A percentile compares a stretch with the other conserved stretches of the same genome.
phyloP scores from a whole-genome alignment of 2,888 invertebrate genomes.

The Spisula solida region DNA sequence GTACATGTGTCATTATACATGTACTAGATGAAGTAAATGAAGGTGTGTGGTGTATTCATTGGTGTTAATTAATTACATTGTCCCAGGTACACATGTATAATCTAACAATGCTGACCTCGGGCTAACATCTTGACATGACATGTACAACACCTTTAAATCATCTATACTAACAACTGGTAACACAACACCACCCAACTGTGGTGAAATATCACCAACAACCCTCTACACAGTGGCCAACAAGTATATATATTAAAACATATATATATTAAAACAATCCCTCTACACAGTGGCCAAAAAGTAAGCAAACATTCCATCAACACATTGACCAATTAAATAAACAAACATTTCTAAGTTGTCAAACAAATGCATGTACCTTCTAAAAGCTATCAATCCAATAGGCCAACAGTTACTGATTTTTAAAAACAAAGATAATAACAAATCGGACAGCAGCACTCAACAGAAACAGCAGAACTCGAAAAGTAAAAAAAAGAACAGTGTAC shows the following conservation, averaged over 20 bases:
- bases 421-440: not conserved
- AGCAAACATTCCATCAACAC: no score
- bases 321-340: no score
- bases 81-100: not conserved
- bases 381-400: not conserved
- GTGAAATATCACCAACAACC: not conserved
- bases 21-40: not conserved
- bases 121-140: conserved; percentile 21
- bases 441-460: no score
- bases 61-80: conserved; percentile 24
- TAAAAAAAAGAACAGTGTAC: no score
- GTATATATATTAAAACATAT: no score
- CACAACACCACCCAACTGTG: not conserved
- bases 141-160: conserved; percentile 5
- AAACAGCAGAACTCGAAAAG: no score
- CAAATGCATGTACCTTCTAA: not conserved
- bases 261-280: no score
- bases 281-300: no score
- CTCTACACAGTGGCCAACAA: not conserved
- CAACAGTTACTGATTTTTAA: not conserved
- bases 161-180: not conserved
- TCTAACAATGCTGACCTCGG: not conserved
- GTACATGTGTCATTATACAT: not conserved
- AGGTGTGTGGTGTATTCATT: conserved; percentile 25
- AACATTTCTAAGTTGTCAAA: not conserved